A percentile compares a stretch with the other conserved stretches of the same genome.
phyloP scores from a whole-genome alignment of 2,888 invertebrate genomes.

The Meteorus colon region DNA sequence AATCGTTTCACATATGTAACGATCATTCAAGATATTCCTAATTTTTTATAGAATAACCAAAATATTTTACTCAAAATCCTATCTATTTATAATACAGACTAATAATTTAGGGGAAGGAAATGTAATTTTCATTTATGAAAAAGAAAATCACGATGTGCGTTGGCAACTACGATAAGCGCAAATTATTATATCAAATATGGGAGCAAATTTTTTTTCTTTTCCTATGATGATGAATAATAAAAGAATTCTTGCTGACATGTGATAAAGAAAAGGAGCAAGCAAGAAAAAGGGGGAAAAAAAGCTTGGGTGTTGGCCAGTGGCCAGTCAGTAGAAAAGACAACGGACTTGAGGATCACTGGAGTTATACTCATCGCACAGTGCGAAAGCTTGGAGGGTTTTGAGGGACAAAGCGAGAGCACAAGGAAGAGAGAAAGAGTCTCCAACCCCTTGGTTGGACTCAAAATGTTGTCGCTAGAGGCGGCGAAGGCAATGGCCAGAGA shows the following conservation, averaged over 20 bases:
- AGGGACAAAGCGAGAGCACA: not conserved
- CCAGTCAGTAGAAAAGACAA: constrained; percentile 35
- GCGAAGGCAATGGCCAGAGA: constrained; percentile 63
- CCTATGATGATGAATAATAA: too few relatives aligned
- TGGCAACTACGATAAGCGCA: too few relatives aligned
- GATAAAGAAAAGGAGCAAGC: not conserved
- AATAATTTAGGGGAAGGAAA: too few relatives aligned
- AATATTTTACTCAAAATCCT: too few relatives aligned
- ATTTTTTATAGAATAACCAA: too few relatives aligned
- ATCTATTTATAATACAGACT: too few relatives aligned
- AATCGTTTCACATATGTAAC: too few relatives aligned
- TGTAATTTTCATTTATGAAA: too few relatives aligned
- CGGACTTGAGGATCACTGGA: constrained; percentile 70
- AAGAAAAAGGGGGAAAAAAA: not conserved
- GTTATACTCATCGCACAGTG: constrained; percentile 47
- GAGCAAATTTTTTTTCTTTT: not conserved
- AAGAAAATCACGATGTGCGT: too few relatives aligned
- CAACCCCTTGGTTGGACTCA: constrained; percentile 66
- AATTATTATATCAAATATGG: not conserved
- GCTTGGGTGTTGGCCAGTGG: constrained; percentile 37
- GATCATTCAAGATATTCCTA: too few relatives aligned
- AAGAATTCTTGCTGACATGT: not conserved
- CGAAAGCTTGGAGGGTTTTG: constrained; percentile 34
- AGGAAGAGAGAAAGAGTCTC: constrained; percentile 61
- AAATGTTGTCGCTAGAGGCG: constrained; percentile 72